A percentile compares a stretch with the other conserved stretches of the same genome.
Evolutionary conservation across 2,113 vertebrate species (phyloP).

Genomic region (Daboia siamensis): DNA sequence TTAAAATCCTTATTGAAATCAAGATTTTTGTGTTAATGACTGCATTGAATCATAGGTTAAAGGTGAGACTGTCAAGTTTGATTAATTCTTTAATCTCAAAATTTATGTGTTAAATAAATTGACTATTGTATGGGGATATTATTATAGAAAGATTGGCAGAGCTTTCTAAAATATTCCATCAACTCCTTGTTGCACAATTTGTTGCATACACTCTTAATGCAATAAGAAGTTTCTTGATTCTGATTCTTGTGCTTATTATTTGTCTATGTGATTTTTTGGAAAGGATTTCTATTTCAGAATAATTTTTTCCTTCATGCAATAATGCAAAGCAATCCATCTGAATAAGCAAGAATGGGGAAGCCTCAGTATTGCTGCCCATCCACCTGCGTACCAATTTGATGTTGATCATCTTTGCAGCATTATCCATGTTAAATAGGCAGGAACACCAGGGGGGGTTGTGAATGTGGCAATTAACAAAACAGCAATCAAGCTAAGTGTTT

Average conservation of each 20-base stretch:
- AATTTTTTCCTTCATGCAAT: neutral
- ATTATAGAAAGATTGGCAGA: neutral
- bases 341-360: neutral
- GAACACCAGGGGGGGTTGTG: slow-evolving; percentile 56
- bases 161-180: neutral
- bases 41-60: neutral
- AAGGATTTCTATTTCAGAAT: neutral
- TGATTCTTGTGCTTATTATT: neutral
- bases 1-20: neutral
- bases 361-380: slow-evolving; percentile 22
- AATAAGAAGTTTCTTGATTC: neutral
- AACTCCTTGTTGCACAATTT: neutral
- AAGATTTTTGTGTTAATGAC: neutral
- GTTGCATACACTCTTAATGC: neutral
- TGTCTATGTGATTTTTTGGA: neutral
- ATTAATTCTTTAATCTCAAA: neutral
- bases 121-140: neutral
- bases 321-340: neutral
- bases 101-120: neutral
- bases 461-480: slow-evolving; percentile 70
- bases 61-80: neutral
- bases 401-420: slow-evolving; percentile 58
- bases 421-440: slow-evolving; percentile 65
- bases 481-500: slow-evolving; percentile 72
- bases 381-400: slow-evolving; percentile 19